These are phyloP conservation scores for Apostichopus parvimensis DNA, from an alignment of 35 echinoderm and acorn worm species.

Conservation along the genomic window DNA sequence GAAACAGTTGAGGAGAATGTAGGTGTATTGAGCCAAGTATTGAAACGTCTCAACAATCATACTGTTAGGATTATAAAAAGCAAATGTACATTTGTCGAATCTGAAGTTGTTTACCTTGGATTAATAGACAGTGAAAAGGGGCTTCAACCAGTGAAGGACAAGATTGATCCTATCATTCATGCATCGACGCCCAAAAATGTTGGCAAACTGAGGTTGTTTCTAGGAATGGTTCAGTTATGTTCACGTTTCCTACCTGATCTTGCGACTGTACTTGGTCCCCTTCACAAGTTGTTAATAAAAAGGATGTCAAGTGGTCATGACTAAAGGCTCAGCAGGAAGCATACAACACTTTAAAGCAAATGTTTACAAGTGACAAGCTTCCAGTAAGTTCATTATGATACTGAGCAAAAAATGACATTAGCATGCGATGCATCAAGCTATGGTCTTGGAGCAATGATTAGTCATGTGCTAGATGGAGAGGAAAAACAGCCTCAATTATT, in stretches of 20 bases:
- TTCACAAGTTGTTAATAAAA: conserved; percentile 32
- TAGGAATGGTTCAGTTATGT: conserved; percentile 52
- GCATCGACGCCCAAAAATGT: conserved; percentile 40
- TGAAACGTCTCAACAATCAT: conserved; percentile 26
- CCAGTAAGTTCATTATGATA: conserved; percentile 42
- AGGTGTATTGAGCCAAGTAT: conserved; percentile 18
- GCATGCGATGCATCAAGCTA: conserved; percentile 30
- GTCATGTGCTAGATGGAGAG: conserved; percentile 5
- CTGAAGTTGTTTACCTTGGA: conserved; percentile 48
- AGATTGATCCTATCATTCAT: conserved; percentile 27
- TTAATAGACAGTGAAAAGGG: conserved; percentile 17
- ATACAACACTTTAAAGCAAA: not conserved
- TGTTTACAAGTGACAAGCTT: not conserved
- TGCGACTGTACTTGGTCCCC: conserved; percentile 10
- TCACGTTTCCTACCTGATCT: conserved; percentile 14
- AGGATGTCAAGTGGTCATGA: conserved; percentile 43
- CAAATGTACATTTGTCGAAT: conserved; percentile 56
- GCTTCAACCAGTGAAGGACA: conserved; percentile 35
- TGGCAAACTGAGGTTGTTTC: conserved; percentile 41
- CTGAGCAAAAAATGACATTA: not conserved
- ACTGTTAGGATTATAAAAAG: conserved; percentile 24
- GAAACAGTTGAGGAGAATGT: conserved; percentile 47
- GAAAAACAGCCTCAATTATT: not conserved
- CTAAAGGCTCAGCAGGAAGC: not conserved
- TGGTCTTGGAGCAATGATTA: conserved; percentile 31